phyloP scores from a whole-genome alignment of 1,140 invertebrate species.

The Ips nitidus region DNA sequence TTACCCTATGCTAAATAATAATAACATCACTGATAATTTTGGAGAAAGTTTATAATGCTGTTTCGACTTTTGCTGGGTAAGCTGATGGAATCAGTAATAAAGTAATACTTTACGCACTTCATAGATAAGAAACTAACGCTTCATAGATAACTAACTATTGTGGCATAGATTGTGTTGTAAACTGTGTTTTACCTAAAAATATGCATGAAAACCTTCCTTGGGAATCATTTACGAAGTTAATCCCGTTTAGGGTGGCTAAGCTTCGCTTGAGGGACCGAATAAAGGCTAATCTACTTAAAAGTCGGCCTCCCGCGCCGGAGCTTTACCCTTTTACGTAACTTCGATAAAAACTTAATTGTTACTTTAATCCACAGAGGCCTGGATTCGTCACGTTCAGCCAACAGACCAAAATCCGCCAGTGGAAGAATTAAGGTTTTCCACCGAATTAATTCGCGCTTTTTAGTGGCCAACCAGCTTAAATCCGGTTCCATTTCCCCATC shows the following conservation, averaged over 20 bases:
- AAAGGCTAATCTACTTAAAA: slow-evolving; percentile 35
- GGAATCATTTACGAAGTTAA: slow-evolving; percentile 23
- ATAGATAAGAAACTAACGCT: too few species aligned
- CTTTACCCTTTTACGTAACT: slow-evolving; percentile 36
- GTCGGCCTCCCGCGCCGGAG: slow-evolving; percentile 23
- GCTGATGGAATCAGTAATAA: too few species aligned
- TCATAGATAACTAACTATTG: too few species aligned
- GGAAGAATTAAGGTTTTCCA: slow-evolving; percentile 24
- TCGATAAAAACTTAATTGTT: slow-evolving; percentile 35
- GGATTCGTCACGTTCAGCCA: slow-evolving; percentile 33
- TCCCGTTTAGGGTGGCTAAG: slow-evolving; percentile 13
- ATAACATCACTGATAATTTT: too few species aligned
- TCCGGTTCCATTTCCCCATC: background rate
- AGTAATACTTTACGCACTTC: too few species aligned
- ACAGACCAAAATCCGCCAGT: slow-evolving; percentile 28
- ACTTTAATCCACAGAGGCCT: slow-evolving; percentile 25
- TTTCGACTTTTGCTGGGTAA: too few species aligned
- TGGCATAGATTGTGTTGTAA: too few species aligned
- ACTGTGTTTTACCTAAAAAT: slow-evolving; percentile 14
- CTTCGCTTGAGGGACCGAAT: slow-evolving; percentile 8
- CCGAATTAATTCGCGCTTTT: slow-evolving; percentile 16
- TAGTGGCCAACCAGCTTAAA: background rate
- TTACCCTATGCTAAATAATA: too few species aligned
- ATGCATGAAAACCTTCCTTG: slow-evolving; percentile 8
- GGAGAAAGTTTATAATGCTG: too few species aligned